Base-by-base conservation (phyloP, 2,797 vertebrate species). In the Rhinophrynus dorsalis region DNA sequence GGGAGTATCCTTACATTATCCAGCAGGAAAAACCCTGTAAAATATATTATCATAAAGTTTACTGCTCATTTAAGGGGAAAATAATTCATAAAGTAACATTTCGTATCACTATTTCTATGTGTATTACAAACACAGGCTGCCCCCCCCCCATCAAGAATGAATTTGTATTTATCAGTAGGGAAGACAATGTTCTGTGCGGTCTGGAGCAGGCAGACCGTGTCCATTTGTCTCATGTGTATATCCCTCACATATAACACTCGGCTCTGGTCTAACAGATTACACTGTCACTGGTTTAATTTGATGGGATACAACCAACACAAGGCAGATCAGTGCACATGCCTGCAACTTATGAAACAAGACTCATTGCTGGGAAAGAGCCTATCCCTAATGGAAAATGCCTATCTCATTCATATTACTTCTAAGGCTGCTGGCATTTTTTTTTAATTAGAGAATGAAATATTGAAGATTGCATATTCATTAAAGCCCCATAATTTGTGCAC, bases 361-460 rank as follows among this genome's bases (percentile, higher is more conserved):
- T 9, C 20, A 20, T 20, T 20, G 18, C 57, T 62, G 37, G 29
- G 8, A 44, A 62, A 38, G 11, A 45, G 26, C 59, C 38, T 10
- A 44, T 23, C 44, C 24, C 37, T 27, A 55, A 42, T 26, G 32
- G 37, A n/a, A 55, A 35, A 61, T 45, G 37, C 50, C 35, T 12
- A 13, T 65, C 58, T 51, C 10, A 44, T 65, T 66, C 51, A 27
- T 72, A 32, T 51, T 30, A 24, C 52, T 50, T 72, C 15, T 33
- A 13, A 51, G 33, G 18, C 35, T 13, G 24, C 44, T 51, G 55
- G 45, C 54, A 33, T 11, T 21, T 64, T 63, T 47, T 29, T 72
- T 51, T 51, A 66, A 73, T 67, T 67, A 73, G 45, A 32, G 45
- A 45, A 66, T 37, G 27, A 73, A 73, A 44, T 73, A 73, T 45